Percentiles rank a stretch among this genome's conserved stretches.
Evolutionary conservation across 2,888 invertebrate species (phyloP).

Genomic region (Drosophila paramelanica): DNA sequence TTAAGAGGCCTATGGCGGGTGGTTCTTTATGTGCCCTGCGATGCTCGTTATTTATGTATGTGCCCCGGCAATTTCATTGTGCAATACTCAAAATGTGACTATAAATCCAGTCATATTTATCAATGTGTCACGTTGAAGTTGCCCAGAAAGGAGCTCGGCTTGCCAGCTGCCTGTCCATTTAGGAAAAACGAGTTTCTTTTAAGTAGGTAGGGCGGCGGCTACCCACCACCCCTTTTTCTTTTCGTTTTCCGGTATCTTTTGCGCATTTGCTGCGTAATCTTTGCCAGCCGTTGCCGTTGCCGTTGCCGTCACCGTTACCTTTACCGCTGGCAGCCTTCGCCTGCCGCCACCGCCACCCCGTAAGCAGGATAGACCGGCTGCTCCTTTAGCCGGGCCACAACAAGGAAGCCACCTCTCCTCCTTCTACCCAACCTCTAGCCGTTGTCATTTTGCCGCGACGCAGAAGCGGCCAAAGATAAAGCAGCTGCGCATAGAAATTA

Average conservation of each 20-base stretch:
- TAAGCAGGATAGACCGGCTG: slow-evolving; percentile 65
- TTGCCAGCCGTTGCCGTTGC: slow-evolving; percentile 28
- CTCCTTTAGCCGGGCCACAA: slow-evolving; percentile 59
- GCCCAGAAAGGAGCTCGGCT: slow-evolving; percentile 11
- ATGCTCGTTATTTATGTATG: slow-evolving; percentile 45
- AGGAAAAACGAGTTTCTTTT: slow-evolving; percentile 67
- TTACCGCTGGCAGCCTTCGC: slow-evolving; percentile 21
- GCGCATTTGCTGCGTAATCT: slow-evolving; percentile 48
- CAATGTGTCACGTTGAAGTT: slow-evolving; percentile 62
- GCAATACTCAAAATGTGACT: slow-evolving; percentile 46
- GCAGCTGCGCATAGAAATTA: slow-evolving; percentile 72
- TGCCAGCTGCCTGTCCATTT: slow-evolving; percentile 70
- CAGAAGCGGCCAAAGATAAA: slow-evolving; percentile 39
- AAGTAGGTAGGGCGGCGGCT: slow-evolving; percentile 31
- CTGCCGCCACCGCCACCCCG: slow-evolving; percentile 72
- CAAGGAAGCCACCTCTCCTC: slow-evolving; percentile 43
- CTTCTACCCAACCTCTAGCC: slow-evolving; percentile 39
- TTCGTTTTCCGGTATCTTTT: slow-evolving; percentile 50
- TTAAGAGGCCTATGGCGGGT: slow-evolving; percentile 54
- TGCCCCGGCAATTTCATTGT: slow-evolving; percentile 48
- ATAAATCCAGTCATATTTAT: slow-evolving; percentile 63
- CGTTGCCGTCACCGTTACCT: slow-evolving; percentile 21
- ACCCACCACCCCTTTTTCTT: slow-evolving; percentile 60
- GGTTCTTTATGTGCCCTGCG: slow-evolving; percentile 32
- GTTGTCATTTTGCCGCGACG: slow-evolving; percentile 30